Percentiles rank a stretch among this genome's conserved stretches.
Evolutionary conservation across 2,113 vertebrate species (phyloP).

Genomic region (Turdus rufiventris): DNA sequence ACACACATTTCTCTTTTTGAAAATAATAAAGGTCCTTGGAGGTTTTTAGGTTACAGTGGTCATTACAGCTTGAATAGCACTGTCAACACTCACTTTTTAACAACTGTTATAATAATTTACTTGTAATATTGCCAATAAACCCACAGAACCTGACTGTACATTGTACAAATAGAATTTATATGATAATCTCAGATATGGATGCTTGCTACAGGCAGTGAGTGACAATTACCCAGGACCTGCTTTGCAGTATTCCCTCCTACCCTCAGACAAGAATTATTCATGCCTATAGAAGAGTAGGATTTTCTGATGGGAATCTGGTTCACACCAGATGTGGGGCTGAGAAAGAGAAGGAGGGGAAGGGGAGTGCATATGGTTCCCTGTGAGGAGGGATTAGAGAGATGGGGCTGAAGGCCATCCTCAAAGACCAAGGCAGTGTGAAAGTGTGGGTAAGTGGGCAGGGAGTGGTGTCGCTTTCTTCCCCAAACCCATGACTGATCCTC

Average conservation of each 20-base stretch:
- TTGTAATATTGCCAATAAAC: not conserved
- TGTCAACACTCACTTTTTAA: not conserved
- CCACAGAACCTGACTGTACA: not conserved
- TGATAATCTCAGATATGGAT: not conserved
- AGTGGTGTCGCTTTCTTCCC: not conserved
- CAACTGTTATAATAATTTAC: not conserved
- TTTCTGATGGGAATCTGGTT: not conserved
- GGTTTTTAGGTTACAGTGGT: not conserved
- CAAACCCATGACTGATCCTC: not conserved
- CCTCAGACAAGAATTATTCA: not conserved
- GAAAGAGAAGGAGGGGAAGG: not conserved
- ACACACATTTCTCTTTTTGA: not conserved
- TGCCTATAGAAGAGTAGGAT: not conserved
- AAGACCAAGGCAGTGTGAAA: not conserved
- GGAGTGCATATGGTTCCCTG: not conserved
- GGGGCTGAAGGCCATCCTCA: not conserved
- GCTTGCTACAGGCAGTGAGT: not conserved
- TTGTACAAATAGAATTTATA: not conserved
- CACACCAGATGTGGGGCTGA: not conserved
- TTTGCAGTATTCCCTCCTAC: not conserved
- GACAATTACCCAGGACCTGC: not conserved
- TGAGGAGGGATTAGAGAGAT: not conserved
- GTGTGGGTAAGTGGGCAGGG: rapidly evolving
- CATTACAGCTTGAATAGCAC: not conserved
- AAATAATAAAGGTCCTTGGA: not conserved